Base-by-base conservation (phyloP, 2,113 vertebrate genomes). In the Camelus bactrianus region DNA sequence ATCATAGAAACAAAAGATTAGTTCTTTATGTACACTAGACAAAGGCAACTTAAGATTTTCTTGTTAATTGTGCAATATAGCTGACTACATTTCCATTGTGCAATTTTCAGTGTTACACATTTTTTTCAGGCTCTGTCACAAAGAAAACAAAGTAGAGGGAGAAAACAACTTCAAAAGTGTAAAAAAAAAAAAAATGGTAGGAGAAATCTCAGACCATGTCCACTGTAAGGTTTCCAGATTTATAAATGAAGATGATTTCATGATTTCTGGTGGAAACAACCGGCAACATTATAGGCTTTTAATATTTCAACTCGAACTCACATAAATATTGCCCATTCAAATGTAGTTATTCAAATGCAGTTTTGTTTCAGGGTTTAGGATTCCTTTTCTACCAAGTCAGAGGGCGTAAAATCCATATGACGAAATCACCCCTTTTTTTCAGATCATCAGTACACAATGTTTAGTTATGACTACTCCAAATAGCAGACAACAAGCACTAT, bases 1-100 rank as follows among this genome's bases (percentile, higher is more conserved):
- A 80, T 82, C 60, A 93, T 2, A 76, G 79, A 83, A 84, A 90
- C 85, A 95, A 92, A 95, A 90, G 73, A 80, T 80, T 60, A 86
- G 73, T 65, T 90, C 75, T 92, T 80, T 75, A 54, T 2, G 1
- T 81, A 87, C 9, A 93, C 48, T 62, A 90, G 73, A 93, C 64
- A 97, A 95, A 96, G 75, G 69, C 93, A 95, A 94, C 28, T 92
- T 54, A 86, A 93, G 83, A 83, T 81, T 93, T 96, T 94, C 85
- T 95, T 93, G n/a, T 69, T 89, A 91, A 92, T 76, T 96, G 82
- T 95, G 86, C 89, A 95, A 89, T 87, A 91, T 26, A 62, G n/a
- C 65, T 35, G 58, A 88, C 72, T 89, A 89, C 62, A 96, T 91
- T 91, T 79, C 81, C 85, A 93, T 62, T 94, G 85, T 82, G 85